These are phyloP conservation scores for Scolopax mira DNA, from an alignment of 2,113 vertebrate genomes.

Conservation along the genomic window DNA sequence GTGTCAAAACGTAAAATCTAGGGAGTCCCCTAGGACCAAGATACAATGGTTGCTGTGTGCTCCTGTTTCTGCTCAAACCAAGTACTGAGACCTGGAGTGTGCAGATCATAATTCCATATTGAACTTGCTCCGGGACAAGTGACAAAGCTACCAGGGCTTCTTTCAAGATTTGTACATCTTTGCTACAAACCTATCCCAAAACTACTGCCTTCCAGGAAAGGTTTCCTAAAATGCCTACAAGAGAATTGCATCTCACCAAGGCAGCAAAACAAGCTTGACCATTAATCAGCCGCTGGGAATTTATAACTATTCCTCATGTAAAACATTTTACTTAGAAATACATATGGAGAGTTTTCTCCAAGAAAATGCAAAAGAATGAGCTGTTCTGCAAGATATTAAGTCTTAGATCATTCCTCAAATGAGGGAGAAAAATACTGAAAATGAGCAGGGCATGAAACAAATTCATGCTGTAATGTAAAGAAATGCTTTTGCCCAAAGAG, in stretches of 20 bases:
- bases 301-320: not conserved
- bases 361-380: not conserved
- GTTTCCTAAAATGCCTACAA: not conserved
- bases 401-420: conserved; percentile 53
- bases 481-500: conserved; percentile 76
- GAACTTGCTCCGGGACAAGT: not conserved
- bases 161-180: not conserved
- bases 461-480: conserved; percentile 80
- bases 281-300: not conserved
- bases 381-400: not conserved
- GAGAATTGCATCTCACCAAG: not conserved
- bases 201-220: not conserved
- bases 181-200: not conserved
- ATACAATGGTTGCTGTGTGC: not conserved
- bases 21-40: not conserved
- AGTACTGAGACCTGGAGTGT: not conserved
- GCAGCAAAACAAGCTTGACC: not conserved
- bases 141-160: not conserved
- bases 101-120: not conserved
- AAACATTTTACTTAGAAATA: conserved; percentile 8
- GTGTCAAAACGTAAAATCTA: not conserved
- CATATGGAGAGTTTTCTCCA: conserved; percentile 20
- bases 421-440: conserved; percentile 70
- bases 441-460: conserved; percentile 79
- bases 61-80: not conserved